A percentile compares a stretch with the other conserved stretches of the same genome.
Evolutionary conservation across 2,888 invertebrate genomes (phyloP).

Genomic region (Teleogryllus oceanicus): DNA sequence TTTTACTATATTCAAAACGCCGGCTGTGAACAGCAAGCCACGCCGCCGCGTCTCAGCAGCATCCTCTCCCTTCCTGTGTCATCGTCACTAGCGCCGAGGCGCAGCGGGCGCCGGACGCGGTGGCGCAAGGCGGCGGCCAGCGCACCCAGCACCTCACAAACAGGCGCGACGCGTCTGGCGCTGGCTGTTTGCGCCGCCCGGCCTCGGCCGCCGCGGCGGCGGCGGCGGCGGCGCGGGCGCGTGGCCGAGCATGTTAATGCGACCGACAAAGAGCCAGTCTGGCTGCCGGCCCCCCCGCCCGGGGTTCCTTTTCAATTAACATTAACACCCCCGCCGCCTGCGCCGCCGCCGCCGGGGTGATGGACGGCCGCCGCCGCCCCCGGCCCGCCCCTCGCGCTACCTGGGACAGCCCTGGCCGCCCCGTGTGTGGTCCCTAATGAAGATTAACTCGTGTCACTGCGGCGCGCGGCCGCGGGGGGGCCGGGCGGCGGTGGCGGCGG

Average conservation of each 20-base stretch:
- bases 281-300: too few species aligned
- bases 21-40: too few species aligned
- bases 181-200: background rate
- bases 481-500: background rate
- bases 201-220: background rate
- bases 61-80: too few species aligned
- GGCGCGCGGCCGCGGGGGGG: background rate
- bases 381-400: background rate
- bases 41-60: too few species aligned
- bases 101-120: too few species aligned
- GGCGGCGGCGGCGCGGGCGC: background rate
- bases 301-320: conserved; percentile 18
- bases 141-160: too few species aligned
- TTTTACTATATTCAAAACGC: too few species aligned
- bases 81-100: too few species aligned
- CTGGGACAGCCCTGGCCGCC: conserved; percentile 18
- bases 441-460: conserved; percentile 18
- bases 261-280: conserved; percentile 9
- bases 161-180: background rate
- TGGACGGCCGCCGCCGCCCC: background rate
- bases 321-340: conserved; percentile 8
- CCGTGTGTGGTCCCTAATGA: conserved; percentile 18
- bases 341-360: background rate
- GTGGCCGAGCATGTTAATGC: conserved; percentile 10
- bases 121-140: too few species aligned